A percentile compares a stretch with the other conserved stretches of the same genome.
Conservation (phyloP, 2,888 invertebrate species). For the Tipula vernalis region DNA sequence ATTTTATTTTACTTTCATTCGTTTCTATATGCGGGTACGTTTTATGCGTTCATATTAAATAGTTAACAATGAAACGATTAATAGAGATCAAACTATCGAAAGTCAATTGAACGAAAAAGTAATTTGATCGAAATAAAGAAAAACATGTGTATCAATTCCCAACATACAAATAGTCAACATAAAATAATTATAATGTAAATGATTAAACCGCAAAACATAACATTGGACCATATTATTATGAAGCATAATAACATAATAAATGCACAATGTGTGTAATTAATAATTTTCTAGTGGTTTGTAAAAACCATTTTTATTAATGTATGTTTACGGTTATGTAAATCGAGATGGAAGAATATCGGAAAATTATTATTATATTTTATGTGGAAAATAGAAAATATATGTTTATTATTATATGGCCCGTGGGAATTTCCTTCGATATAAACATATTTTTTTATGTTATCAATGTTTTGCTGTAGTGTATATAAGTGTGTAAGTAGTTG, state of each 20-base stretch:
- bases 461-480: not conserved
- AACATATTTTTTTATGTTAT: not conserved
- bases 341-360: not conserved
- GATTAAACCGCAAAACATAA: not conserved
- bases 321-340: not conserved
- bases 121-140: not conserved
- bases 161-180: no score
- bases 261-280: not conserved
- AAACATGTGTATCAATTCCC: not conserved
- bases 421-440: not conserved
- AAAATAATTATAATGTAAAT: not conserved
- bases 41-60: not conserved
- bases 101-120: not conserved
- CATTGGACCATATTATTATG: not conserved
- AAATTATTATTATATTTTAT: not conserved
- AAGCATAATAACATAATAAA: not conserved
- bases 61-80: not conserved
- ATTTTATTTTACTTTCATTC: not conserved
- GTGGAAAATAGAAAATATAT: not conserved
- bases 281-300: not conserved
- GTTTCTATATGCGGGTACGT: not conserved
- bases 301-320: not conserved
- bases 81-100: not conserved
- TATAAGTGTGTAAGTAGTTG: not conserved
- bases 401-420: not conserved